These are phyloP conservation scores for Phalacrocorax carbo DNA, from an alignment of 2,113 vertebrate species.

Conservation along the genomic window DNA sequence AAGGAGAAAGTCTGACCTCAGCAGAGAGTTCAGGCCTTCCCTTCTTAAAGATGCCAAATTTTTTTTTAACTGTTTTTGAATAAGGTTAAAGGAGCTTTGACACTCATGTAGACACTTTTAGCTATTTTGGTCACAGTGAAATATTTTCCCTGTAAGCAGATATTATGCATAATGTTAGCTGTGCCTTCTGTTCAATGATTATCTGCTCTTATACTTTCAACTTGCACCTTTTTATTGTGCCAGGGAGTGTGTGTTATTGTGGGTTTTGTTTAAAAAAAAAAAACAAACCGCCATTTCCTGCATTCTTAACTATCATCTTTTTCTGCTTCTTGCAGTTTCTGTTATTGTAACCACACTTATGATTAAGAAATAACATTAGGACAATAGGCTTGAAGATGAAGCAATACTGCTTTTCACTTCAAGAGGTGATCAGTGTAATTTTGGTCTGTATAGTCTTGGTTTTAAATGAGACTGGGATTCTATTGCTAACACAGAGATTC, in stretches of 20 bases:
- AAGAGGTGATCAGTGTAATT: not conserved
- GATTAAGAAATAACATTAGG: not conserved
- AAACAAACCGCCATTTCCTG: not conserved
- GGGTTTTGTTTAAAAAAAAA: not conserved
- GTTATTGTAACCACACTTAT: not conserved
- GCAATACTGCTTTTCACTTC: not conserved
- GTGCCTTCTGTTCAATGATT: not conserved
- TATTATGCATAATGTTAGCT: not conserved
- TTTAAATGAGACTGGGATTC: not conserved
- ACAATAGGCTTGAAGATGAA: not conserved
- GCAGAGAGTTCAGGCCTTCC: not conserved
- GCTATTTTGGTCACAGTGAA: not conserved
- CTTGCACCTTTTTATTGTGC: not conserved
- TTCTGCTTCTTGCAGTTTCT: not conserved
- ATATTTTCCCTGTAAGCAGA: not conserved
- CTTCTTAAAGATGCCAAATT: not conserved
- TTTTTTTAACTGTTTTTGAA: not conserved
- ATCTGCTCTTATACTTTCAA: not conserved
- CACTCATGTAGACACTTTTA: not conserved
- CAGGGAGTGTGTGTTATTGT: rapidly evolving
- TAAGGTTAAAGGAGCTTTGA: not conserved
- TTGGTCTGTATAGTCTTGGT: not conserved
- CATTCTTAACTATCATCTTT: not conserved
- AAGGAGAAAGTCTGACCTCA: not conserved
- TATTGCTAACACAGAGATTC: not conserved